Evolutionary conservation across 2,113 vertebrate genomes (phyloP).

Genomic region (Epinephelus cyanopodus): DNA sequence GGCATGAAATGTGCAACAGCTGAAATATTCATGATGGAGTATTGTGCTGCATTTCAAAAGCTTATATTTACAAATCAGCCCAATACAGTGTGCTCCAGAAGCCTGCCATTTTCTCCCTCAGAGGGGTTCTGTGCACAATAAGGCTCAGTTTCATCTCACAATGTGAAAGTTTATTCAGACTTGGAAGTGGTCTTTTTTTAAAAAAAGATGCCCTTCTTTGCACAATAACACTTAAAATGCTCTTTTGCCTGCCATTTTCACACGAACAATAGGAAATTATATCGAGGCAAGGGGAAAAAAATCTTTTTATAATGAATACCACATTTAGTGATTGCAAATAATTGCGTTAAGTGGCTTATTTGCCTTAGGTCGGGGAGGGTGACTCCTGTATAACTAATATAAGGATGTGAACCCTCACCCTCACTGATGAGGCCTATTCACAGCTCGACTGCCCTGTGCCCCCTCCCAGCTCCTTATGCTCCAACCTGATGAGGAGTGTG

Average conservation of each 20-base stretch:
- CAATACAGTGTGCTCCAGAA: constrained; percentile 68
- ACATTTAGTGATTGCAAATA: constrained; percentile 98
- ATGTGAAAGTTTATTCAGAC: constrained; percentile 86
- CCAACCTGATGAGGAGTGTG: constrained; percentile 89
- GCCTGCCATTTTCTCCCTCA: constrained; percentile 77
- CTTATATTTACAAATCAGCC: constrained; percentile 84
- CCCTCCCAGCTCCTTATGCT: constrained; percentile 81
- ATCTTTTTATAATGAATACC: constrained; percentile 92
- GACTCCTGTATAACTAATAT: constrained; percentile 93
- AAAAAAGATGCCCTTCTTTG: constrained; percentile 70
- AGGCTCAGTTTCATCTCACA: constrained; percentile 76
- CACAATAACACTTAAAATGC: constrained; percentile 83
- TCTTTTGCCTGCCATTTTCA: constrained; percentile 83
- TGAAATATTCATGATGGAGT: constrained; percentile 73
- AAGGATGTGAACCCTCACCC: constrained; percentile 93
- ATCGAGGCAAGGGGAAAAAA: constrained; percentile 75
- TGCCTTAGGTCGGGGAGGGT: constrained; percentile 90
- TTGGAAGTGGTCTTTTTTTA: constrained; percentile 72
- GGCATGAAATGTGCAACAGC: constrained; percentile 42
- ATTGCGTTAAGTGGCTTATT: constrained; percentile 95
- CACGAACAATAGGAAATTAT: constrained; percentile 87
- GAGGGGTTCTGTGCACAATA: constrained; percentile 79
- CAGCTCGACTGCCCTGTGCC: constrained; percentile 89
- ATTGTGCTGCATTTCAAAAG: constrained; percentile 76
- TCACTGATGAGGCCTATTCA: constrained; percentile 99